A percentile compares a stretch with the other conserved stretches of the same genome.
These are phyloP conservation scores for Mareca strepera DNA, from an alignment of 2,797 vertebrate species.

Conservation along the genomic window DNA sequence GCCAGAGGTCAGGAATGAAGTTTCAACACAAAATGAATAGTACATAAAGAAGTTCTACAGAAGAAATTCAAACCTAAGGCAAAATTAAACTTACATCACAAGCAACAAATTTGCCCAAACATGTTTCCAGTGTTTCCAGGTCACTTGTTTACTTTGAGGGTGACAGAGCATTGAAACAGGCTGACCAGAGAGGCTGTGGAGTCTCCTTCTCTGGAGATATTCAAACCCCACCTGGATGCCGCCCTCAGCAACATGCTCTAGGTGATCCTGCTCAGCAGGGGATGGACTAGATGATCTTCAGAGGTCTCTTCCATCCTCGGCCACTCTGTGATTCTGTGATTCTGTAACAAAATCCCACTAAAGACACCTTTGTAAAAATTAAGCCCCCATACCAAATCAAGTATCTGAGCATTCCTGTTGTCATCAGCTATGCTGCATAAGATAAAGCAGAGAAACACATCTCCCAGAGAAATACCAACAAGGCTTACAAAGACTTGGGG, in stretches of 20 bases:
- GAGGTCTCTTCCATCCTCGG: too few relatives aligned
- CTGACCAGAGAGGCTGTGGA: too few relatives aligned
- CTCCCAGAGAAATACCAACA: background rate
- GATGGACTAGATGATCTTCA: too few relatives aligned
- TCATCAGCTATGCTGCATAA: background rate
- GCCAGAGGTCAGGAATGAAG: background rate
- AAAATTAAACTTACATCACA: background rate
- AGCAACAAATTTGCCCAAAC: background rate
- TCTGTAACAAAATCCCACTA: background rate
- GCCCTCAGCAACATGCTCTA: too few relatives aligned
- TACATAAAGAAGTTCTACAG: background rate
- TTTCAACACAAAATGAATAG: background rate
- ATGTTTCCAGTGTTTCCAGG: background rate
- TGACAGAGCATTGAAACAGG: too few relatives aligned
- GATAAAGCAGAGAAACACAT: background rate
- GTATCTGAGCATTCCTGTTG: background rate
- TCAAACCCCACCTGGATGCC: too few relatives aligned
- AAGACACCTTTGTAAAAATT: background rate
- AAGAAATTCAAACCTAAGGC: background rate
- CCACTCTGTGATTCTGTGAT: too few relatives aligned
- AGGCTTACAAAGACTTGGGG: background rate
- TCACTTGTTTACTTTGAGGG: too few relatives aligned
- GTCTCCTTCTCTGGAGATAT: too few relatives aligned
- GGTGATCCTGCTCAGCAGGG: too few relatives aligned
- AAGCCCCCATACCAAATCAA: fast-evolving